Base-by-base conservation (phyloP, 1,140 invertebrate genomes). In the Pinna nobilis region DNA sequence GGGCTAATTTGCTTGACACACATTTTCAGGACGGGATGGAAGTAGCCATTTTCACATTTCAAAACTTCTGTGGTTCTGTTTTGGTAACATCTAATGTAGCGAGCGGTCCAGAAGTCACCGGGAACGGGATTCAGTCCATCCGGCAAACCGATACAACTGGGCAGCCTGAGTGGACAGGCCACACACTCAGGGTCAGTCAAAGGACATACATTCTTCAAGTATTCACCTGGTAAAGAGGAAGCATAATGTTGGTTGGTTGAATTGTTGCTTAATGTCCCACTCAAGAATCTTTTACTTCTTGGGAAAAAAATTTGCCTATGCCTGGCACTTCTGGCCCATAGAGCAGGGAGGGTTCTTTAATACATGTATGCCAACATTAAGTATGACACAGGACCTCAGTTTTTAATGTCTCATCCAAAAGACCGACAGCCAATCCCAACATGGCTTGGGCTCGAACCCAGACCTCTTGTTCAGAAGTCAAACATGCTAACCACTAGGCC, bases 201-300 rank as follows among this genome's bases (percentile, higher is more conserved):
- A 11, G 32, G 35, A 68, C 81, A 82, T 33, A 57, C 33, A 28
- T 78, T 76, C 35, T 75, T 64, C 44, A 65, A 25, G 49, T 82
- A 82, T 35, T 78, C 78, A 70, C 81, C 81, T 82, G 57, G 28
- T 63, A 20, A 18, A 57, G 64, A n/a, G 30, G 25, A 50, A 20
- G 9, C 44, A 64, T 44, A 7, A 53, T 11, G 32, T 30, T 20
- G 15, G 32, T 20, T 53, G 7, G 18, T n/a, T n/a, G n/a, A n/a
- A n/a, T n/a, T n/a, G n/a, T n/a, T n/a, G n/a, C n/a, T n/a, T n/a
- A n/a, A n/a, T n/a, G n/a, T n/a, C n/a, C n/a, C n/a, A n/a, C n/a
- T n/a, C 51, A 3, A 30, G 18, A 28, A 20, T 20, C 23, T 23
- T 23, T 13, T 28, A 13, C 6, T 53, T 28, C 23, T 28, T 13